phyloP scores from a whole-genome alignment of 1,140 invertebrate genomes.

The Thalassaphorura encarpata region DNA sequence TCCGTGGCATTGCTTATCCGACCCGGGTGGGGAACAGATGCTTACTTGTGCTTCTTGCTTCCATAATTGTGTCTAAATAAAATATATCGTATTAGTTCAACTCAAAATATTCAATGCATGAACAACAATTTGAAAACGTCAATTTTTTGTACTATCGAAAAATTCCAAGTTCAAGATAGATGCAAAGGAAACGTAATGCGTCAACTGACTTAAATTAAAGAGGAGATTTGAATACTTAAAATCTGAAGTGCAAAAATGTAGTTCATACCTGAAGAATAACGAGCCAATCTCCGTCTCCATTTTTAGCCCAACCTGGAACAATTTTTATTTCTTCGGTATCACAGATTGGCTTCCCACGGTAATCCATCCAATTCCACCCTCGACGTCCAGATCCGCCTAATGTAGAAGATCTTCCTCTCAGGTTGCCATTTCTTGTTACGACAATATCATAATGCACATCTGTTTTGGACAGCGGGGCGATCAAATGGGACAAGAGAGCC shows the following conservation, averaged over 20 bases:
- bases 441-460: slow-evolving; percentile 31
- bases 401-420: not conserved
- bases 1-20: not conserved
- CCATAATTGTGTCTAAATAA: slow-evolving; percentile 28
- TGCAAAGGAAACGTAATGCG: too few species aligned
- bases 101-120: too few species aligned
- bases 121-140: too few species aligned
- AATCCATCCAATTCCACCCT: slow-evolving; percentile 29
- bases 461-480: slow-evolving; percentile 27
- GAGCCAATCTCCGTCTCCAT: slow-evolving; percentile 31
- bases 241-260: too few species aligned
- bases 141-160: too few species aligned
- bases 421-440: slow-evolving; percentile 8
- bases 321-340: slow-evolving; percentile 29
- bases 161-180: too few species aligned
- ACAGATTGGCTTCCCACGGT: slow-evolving; percentile 27
- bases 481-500: slow-evolving; percentile 28
- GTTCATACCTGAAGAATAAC: slow-evolving; percentile 32
- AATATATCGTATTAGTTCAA: too few species aligned
- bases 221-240: too few species aligned
- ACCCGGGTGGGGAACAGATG: slow-evolving; percentile 24
- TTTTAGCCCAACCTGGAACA: slow-evolving; percentile 31
- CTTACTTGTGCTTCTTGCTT: slow-evolving; percentile 32
- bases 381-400: not conserved
- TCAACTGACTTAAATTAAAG: too few species aligned